These are phyloP conservation scores for Anas bahamensis DNA, from an alignment of 2,797 vertebrate genomes.

Conservation along the genomic window DNA sequence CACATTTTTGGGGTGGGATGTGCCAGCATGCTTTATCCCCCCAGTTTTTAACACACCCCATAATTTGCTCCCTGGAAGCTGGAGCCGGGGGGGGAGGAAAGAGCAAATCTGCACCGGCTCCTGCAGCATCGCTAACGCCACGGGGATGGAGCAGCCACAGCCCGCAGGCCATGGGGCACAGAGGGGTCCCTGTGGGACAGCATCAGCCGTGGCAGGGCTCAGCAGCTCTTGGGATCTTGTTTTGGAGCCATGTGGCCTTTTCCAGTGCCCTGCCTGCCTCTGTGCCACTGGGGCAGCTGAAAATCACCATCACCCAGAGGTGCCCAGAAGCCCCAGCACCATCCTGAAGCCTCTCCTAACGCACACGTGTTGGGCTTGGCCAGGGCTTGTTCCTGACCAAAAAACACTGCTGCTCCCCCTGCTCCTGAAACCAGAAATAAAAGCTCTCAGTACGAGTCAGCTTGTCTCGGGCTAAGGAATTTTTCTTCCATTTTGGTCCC, in stretches of 20 bases:
- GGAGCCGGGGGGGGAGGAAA: slow-evolving; percentile 8
- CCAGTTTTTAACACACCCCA: not conserved
- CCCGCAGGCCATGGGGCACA: not conserved
- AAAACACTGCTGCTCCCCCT: not conserved
- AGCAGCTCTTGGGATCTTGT: not conserved
- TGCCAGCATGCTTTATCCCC: too few relatives aligned
- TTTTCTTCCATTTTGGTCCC: slow-evolving; percentile 25
- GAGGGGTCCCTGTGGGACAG: not conserved
- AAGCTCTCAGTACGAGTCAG: not conserved
- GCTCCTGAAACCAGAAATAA: slow-evolving; percentile 12
- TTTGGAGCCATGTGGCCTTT: not conserved
- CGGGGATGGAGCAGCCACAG: not conserved
- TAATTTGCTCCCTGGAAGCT: not conserved
- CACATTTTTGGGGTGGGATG: not conserved
- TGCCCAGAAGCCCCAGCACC: not conserved
- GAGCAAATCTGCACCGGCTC: not conserved
- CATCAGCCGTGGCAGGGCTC: not conserved
- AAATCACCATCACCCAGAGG: not conserved
- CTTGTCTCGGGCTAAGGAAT: not conserved
- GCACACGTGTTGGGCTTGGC: not conserved
- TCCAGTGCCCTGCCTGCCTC: not conserved
- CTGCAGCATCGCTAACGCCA: not conserved
- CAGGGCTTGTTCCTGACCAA: not conserved
- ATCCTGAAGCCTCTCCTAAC: slow-evolving; percentile 18
- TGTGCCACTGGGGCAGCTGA: not conserved